These are phyloP conservation scores for Hippocampus kuda DNA, from an alignment of 2,797 vertebrate genomes.

Conservation along the genomic window DNA sequence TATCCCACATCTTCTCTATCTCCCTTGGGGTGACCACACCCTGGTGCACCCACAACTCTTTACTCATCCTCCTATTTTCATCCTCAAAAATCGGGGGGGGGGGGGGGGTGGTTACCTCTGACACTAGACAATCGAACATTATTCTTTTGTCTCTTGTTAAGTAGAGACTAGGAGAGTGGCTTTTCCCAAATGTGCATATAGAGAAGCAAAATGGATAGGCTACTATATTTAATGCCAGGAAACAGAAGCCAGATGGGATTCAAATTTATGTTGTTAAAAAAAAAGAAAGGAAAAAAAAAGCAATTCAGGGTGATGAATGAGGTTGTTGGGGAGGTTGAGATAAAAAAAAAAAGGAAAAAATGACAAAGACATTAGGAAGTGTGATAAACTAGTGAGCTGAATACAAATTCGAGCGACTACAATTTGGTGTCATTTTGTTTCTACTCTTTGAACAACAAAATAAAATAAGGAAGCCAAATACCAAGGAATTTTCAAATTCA, in stretches of 20 bases:
- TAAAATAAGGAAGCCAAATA: too few relatives aligned
- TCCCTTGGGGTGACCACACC: slow-evolving; percentile 51
- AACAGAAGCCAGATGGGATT: background rate
- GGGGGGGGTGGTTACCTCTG: slow-evolving; percentile 9
- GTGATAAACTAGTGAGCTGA: background rate
- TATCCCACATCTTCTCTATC: slow-evolving; percentile 17
- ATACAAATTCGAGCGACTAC: background rate
- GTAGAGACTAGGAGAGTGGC: background rate
- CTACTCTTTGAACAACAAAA: too few relatives aligned
- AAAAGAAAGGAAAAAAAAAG: background rate
- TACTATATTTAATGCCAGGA: background rate
- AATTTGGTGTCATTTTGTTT: background rate
- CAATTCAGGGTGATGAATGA: background rate
- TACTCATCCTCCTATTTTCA: background rate
- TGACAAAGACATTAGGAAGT: background rate
- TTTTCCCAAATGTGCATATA: background rate
- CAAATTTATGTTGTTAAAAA: background rate
- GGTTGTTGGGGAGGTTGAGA: background rate
- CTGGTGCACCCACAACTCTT: slow-evolving; percentile 35
- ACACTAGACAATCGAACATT: slow-evolving; percentile 18
- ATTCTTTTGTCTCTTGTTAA: background rate
- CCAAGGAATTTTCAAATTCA: too few relatives aligned
- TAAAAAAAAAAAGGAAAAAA: background rate
- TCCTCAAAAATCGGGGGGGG: background rate
- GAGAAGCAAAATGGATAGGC: background rate